A percentile compares a stretch with the other conserved stretches of the same genome.
phyloP scores from a whole-genome alignment of 2,888 invertebrate genomes.

The Tricholauxania praeusta region DNA sequence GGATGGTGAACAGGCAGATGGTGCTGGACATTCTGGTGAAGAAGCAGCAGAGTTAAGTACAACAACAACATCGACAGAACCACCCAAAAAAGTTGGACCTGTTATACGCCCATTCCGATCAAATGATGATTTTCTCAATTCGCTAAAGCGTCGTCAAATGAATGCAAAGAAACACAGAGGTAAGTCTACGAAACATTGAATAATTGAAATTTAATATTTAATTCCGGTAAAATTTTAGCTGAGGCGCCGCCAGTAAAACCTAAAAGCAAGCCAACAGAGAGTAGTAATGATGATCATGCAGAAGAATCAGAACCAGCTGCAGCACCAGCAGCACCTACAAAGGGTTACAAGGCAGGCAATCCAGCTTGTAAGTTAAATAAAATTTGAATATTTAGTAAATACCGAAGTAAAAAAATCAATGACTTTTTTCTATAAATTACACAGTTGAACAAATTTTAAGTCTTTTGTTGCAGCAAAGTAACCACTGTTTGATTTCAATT shows the following conservation, averaged over 20 bases:
- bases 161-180: conserved; percentile 74
- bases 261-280: conserved; percentile 55
- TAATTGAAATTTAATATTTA: background rate
- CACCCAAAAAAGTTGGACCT: conserved; percentile 76
- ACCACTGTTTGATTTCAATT: no score
- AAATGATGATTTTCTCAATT: conserved; percentile 80
- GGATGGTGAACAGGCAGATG: conserved; percentile 70
- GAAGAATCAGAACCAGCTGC: conserved; percentile 55
- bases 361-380: conserved; percentile 58
- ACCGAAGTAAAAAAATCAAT: no score
- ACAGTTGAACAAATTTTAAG: no score
- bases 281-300: conserved; percentile 52
- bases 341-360: conserved; percentile 59
- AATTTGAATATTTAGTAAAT: no score
- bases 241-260: conserved; percentile 59
- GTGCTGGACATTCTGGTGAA: conserved; percentile 56
- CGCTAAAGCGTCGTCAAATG: conserved; percentile 79
- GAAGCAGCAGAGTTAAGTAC: conserved; percentile 64
- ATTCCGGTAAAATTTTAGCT: conserved; percentile 39
- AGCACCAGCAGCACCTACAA: conserved; percentile 54
- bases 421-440: no score
- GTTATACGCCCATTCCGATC: conserved; percentile 82
- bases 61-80: conserved; percentile 76
- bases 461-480: no score
- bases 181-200: conserved; percentile 34